Base-by-base conservation (phyloP, 2,888 invertebrate genomes). In the Allolobophora icterica region DNA sequence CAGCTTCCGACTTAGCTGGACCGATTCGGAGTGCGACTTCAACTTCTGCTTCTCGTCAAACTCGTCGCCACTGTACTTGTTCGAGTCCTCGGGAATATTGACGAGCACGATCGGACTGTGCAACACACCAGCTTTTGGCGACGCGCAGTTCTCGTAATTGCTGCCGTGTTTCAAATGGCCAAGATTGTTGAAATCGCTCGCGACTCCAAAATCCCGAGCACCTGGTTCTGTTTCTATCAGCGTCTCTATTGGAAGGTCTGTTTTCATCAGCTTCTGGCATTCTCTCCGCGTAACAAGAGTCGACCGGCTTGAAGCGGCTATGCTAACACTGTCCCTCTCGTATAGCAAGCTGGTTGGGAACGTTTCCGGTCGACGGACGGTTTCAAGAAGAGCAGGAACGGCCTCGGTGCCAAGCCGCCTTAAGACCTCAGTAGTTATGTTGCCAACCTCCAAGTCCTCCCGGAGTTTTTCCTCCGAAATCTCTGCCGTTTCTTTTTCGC, bases 401-500 rank as follows among this genome's bases (percentile, higher is more conserved):
- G 40, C 0, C n/a, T 84, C 84, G 19, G 33, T 58, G 35, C 34
- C 89, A 35, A 89, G 45, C 24, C 89, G 91, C 58, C 71, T 33
- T 8, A 91, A 34, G 35, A 89, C 89, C n/a, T 90, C 89, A 19
- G 89, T 89, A n/a, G 58, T 89, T 58, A 91, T 71, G 71, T 89
- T 91, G 33, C 90, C 92, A n/a, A 93, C 87, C 71, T 93, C 92
- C n/a, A 89, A 58, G 45, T 93, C 93, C 87, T 93, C 93, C 58
- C 84, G 87, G 34, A 90, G 87, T 87, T 93, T 93, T 84, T 91
- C 89, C 6, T 91, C 92, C 34, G 92, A 92, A 5, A 91, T 58
- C 33, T 93, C 93, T 17, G 92, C 93, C 17, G 87, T 89, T 34
- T 93, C 93, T 89, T 93, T 93, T 83, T 93, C 93, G 30, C 92